Conservation (phyloP, 2,888 invertebrate species). For the Torymus aiolomorphi region DNA sequence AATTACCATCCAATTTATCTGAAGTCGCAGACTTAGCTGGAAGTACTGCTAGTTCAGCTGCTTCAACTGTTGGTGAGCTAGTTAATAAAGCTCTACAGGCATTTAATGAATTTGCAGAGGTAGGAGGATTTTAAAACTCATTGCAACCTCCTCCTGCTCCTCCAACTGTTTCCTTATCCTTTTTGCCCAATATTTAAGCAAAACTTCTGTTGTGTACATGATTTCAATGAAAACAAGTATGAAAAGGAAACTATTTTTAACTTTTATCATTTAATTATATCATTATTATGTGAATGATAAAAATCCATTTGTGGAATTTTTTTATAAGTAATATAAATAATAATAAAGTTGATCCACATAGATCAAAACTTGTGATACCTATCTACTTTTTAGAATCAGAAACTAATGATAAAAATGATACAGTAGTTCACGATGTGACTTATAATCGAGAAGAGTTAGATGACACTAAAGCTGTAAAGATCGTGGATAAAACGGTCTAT, state of each 20-base stretch:
- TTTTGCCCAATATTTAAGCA: conserved; percentile 32
- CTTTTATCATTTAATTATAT: too few relatives aligned
- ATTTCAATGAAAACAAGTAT: too few relatives aligned
- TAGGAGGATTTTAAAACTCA: conserved; percentile 55
- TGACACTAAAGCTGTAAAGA: conserved; percentile 14
- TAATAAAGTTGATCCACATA: too few relatives aligned
- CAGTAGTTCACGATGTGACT: conserved; percentile 31
- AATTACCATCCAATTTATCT: conserved; percentile 79
- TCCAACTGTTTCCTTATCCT: conserved; percentile 10
- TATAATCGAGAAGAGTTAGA: conserved; percentile 36
- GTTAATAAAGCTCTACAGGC: conserved; percentile 57
- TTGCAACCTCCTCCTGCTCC: conserved; percentile 25
- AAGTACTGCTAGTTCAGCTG: conserved; percentile 75
- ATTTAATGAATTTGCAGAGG: conserved; percentile 63
- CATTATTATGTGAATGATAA: too few relatives aligned
- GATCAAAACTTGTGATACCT: too few relatives aligned
- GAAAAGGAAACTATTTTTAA: too few relatives aligned
- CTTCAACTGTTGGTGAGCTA: conserved; percentile 73
- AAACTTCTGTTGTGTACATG: too few relatives aligned
- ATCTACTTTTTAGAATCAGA: conserved; percentile 38
- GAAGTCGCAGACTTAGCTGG: conserved; percentile 77
- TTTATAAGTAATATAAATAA: too few relatives aligned
- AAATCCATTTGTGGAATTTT: too few relatives aligned
- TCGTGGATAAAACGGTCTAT: conserved; percentile 36
- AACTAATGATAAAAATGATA: conserved; percentile 19